A percentile compares a stretch with the other conserved stretches of the same genome.
These are phyloP conservation scores for Habrosyne pyritoides DNA, from an alignment of 2,888 invertebrate species.

Conservation along the genomic window DNA sequence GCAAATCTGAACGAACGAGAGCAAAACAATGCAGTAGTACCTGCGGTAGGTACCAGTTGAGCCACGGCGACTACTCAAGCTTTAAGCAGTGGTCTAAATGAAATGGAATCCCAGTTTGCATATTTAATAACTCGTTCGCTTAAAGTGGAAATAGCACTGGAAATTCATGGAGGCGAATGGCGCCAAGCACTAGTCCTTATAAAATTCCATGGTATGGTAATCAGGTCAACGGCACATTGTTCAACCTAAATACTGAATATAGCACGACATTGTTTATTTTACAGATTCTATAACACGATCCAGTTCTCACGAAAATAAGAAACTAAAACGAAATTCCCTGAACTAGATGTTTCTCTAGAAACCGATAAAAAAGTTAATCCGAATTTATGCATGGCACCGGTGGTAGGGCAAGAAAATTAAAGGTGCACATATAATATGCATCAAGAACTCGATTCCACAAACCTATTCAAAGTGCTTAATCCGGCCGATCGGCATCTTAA, in stretches of 20 bases:
- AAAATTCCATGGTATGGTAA: not conserved
- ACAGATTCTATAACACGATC: constrained; percentile 2
- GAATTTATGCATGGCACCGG: not conserved
- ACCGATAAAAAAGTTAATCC: not conserved
- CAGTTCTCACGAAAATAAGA: not conserved
- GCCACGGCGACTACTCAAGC: not conserved
- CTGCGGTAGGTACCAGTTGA: constrained; percentile 45
- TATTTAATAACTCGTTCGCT: not conserved
- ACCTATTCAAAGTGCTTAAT: constrained; percentile 2
- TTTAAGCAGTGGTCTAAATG: not conserved
- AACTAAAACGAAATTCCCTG: not conserved
- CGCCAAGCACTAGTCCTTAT: not conserved
- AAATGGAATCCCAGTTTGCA: constrained; percentile 1
- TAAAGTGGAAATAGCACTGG: not conserved
- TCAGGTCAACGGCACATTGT: not conserved
- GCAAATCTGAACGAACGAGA: constrained; percentile 38
- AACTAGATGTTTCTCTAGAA: not conserved
- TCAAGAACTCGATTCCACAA: not conserved
- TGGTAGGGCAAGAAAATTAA: not conserved
- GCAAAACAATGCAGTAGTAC: constrained; percentile 43
- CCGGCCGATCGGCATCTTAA: constrained; percentile 15
- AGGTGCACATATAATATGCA: constrained; percentile 5
- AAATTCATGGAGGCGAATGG: not conserved
- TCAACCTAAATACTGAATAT: not conserved
- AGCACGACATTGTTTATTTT: constrained; percentile 1